phyloP scores from a whole-genome alignment of 1,140 invertebrate species.

The Dendroctonus valens region DNA sequence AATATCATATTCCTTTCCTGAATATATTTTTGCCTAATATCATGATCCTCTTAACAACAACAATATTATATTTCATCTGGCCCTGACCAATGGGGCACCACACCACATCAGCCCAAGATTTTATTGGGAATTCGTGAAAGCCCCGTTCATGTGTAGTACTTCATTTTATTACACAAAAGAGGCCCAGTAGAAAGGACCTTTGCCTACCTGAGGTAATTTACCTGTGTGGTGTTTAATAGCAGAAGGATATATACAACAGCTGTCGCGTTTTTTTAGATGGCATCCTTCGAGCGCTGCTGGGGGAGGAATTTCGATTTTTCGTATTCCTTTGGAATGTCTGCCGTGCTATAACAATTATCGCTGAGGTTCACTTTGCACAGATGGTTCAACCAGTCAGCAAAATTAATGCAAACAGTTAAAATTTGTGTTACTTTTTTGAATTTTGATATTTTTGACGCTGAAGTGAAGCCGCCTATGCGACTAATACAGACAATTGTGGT shows the following conservation, averaged over 20 bases:
- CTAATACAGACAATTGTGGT: background rate
- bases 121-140: background rate
- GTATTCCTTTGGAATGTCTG: no score
- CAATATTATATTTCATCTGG: background rate
- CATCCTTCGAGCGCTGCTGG: conserved; percentile 11
- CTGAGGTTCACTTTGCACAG: no score
- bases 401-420: no score
- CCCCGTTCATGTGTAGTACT: conserved; percentile 17
- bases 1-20: background rate
- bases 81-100: background rate
- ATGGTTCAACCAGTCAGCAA: no score
- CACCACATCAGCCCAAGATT: background rate
- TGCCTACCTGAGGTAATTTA: conserved; percentile 30
- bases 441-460: no score
- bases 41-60: background rate
- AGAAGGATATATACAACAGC: conserved; percentile 11
- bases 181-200: conserved; percentile 11
- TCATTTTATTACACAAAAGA: conserved; percentile 29
- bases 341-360: no score
- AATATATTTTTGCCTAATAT: background rate
- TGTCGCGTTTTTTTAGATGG: conserved; percentile 17
- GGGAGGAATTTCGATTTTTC: conserved; percentile 6
- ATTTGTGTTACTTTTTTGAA: no score
- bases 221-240: conserved; percentile 11
- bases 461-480: no score